phyloP scores from a whole-genome alignment of 2,113 vertebrate genomes.

The Heliornis fulica region DNA sequence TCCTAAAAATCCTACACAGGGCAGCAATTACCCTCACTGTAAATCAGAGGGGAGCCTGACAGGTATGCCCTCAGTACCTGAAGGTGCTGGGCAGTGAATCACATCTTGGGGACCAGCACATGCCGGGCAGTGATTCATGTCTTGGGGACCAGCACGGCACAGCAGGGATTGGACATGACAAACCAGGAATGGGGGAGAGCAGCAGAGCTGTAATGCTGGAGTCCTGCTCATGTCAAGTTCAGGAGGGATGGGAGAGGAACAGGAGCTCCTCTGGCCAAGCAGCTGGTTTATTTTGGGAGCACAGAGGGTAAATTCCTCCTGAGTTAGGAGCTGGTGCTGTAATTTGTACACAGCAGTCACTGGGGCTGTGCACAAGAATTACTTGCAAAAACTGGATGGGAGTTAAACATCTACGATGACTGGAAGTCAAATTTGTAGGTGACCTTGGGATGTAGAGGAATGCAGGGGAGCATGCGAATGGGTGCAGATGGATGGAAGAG shows the following conservation, averaged over 20 bases:
- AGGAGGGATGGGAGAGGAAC: rapidly evolving
- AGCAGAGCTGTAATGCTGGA: background rate
- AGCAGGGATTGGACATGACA: rapidly evolving
- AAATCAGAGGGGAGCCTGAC: background rate
- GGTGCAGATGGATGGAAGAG: background rate
- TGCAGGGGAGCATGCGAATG: rapidly evolving
- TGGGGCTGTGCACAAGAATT: background rate
- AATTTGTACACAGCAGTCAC: rapidly evolving
- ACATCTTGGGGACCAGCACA: rapidly evolving
- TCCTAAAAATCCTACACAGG: background rate
- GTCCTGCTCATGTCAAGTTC: rapidly evolving
- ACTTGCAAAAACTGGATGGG: background rate
- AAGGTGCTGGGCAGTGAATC: background rate
- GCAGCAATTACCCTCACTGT: background rate
- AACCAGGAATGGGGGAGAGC: background rate
- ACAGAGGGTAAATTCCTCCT: background rate
- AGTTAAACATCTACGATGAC: background rate
- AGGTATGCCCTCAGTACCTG: too few species aligned
- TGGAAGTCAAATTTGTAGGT: background rate
- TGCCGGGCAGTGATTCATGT: background rate
- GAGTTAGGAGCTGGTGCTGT: background rate
- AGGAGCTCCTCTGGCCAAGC: background rate
- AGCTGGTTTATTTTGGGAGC: background rate
- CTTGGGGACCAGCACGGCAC: rapidly evolving
- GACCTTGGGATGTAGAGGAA: background rate